Conservation (phyloP, 2,797 vertebrate genomes). For the Odontamblyopus rebecca region DNA sequence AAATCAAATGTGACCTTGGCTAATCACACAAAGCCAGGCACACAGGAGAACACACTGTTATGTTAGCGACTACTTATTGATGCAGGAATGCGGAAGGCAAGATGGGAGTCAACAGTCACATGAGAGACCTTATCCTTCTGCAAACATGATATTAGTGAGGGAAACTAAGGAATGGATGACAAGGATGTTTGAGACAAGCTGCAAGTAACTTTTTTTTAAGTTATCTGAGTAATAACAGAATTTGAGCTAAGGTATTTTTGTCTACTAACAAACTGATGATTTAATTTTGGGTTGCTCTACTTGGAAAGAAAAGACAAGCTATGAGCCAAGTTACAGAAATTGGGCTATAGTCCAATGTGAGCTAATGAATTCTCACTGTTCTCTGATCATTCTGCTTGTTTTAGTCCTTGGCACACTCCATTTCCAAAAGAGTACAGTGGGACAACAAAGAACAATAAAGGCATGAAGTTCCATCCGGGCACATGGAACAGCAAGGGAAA, state of each 20-base stretch:
- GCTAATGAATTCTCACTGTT: conserved; percentile 15
- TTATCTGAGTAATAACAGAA: neutral
- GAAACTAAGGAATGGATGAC: neutral
- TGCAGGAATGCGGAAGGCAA: conserved; percentile 65
- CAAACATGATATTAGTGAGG: conserved; percentile 49
- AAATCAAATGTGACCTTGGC: conserved; percentile 31
- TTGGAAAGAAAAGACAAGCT: conserved; percentile 24
- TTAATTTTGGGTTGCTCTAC: neutral
- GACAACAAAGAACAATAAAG: conserved; percentile 23
- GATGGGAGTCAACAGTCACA: conserved; percentile 62
- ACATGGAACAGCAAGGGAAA: neutral
- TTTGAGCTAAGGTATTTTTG: conserved; percentile 5
- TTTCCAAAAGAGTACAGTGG: conserved; percentile 19
- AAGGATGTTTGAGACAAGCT: no score
- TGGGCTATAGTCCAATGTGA: conserved; percentile 21
- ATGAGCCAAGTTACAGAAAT: conserved; percentile 24
- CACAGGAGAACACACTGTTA: conserved; percentile 24
- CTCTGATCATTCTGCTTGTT: conserved; percentile 18
- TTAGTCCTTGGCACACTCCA: conserved; percentile 15
- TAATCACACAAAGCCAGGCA: conserved; percentile 11
- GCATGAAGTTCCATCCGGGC: conserved; percentile 10
- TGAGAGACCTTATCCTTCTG: conserved; percentile 64
- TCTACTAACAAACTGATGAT: neutral
- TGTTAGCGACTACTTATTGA: conserved; percentile 40
- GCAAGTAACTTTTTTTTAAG: no score